A percentile compares a stretch with the other conserved stretches of the same genome.
Evolutionary conservation across 2,888 invertebrate genomes (phyloP).

Genomic region (Amblyteles armatorius): DNA sequence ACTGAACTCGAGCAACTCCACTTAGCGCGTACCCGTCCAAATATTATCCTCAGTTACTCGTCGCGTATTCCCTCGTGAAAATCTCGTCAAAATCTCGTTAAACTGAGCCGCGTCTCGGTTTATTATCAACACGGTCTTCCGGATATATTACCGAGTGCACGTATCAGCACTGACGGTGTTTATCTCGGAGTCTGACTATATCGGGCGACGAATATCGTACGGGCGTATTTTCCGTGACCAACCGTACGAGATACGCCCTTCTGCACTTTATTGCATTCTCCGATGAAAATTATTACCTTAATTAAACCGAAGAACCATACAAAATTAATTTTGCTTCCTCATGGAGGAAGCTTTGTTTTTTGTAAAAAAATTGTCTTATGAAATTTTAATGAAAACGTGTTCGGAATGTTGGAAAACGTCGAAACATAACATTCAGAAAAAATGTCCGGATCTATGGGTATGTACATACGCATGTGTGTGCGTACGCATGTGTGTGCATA

Average conservation of each 20-base stretch:
- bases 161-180: neutral
- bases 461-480: too few species aligned
- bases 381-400: too few species aligned
- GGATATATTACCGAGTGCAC: neutral
- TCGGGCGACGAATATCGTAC: too few species aligned
- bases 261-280: neutral
- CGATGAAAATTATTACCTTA: neutral
- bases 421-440: too few species aligned
- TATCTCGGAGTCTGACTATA: neutral
- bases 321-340: neutral
- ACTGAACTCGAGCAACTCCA: constrained; percentile 43
- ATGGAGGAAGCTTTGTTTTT: too few species aligned
- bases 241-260: too few species aligned
- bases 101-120: constrained; percentile 37
- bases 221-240: too few species aligned
- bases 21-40: constrained; percentile 36
- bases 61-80: constrained; percentile 42
- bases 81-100: constrained; percentile 62
- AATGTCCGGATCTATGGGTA: too few species aligned
- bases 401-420: too few species aligned
- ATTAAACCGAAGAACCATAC: neutral
- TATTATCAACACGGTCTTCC: constrained; percentile 51
- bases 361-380: too few species aligned
- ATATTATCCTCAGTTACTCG: constrained; percentile 45
- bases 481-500: too few species aligned